These are phyloP conservation scores for Lithosia quadra DNA, from an alignment of 2,888 invertebrate species.

Conservation along the genomic window DNA sequence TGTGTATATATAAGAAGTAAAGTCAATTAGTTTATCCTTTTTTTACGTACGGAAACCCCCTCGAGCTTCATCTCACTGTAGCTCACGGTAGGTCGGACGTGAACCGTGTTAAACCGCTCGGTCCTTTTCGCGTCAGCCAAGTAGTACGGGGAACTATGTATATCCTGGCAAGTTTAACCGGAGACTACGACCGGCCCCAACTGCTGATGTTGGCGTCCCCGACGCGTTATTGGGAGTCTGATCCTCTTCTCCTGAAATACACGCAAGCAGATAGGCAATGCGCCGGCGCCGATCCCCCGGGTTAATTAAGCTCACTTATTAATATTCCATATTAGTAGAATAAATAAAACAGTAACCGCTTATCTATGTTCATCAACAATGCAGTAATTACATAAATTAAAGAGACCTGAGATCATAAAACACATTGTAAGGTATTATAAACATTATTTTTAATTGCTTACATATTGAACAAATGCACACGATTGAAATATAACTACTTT, in stretches of 20 bases:
- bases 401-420: not conserved
- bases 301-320: not conserved
- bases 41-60: not conserved
- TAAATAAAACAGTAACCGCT: conserved; percentile 1
- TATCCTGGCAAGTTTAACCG: not conserved
- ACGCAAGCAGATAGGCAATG: too few relatives aligned
- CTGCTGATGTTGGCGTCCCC: not conserved
- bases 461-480: not conserved
- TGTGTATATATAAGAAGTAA: not conserved
- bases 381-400: conserved; percentile 7
- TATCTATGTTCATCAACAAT: conserved; percentile 7
- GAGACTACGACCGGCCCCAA: not conserved
- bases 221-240: not conserved
- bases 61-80: not conserved
- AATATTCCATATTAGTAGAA: not conserved
- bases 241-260: not conserved
- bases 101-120: not conserved
- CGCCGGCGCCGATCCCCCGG: too few relatives aligned
- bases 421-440: not conserved
- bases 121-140: not conserved
- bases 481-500: not conserved
- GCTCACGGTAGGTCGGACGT: not conserved
- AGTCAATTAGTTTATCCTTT: not conserved
- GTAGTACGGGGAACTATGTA: not conserved
- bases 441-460: not conserved